These are phyloP conservation scores for Esox masquinongy DNA, from an alignment of 2,797 vertebrate species.

Conservation along the genomic window DNA sequence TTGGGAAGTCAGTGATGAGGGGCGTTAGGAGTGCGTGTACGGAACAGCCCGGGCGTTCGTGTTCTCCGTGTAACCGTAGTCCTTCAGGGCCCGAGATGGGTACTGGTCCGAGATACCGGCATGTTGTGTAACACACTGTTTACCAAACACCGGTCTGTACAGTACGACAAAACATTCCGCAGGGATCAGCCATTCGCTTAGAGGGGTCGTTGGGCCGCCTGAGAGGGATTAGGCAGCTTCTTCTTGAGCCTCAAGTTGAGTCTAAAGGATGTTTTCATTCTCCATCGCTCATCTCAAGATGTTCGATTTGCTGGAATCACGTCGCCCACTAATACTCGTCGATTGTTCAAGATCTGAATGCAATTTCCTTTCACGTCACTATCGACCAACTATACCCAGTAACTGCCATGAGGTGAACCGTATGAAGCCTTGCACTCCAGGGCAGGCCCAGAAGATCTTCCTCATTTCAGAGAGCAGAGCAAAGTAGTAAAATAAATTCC, in stretches of 20 bases:
- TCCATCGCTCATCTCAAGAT: too few relatives aligned
- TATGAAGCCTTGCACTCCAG: constrained; percentile 1
- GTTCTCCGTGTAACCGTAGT: constrained; percentile 19
- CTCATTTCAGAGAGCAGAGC: background rate
- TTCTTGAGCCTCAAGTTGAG: constrained; percentile 2
- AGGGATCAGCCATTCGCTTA: constrained; percentile 17
- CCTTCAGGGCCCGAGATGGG: background rate
- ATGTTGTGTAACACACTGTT: constrained; percentile 33
- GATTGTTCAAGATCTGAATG: too few relatives aligned
- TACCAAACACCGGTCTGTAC: constrained; percentile 40
- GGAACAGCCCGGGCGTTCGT: constrained; percentile 21
- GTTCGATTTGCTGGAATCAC: too few relatives aligned
- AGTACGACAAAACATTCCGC: constrained; percentile 18
- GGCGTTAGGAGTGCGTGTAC: constrained; percentile 29
- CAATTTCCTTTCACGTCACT: too few relatives aligned
- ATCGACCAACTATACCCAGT: too few relatives aligned
- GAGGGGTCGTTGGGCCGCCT: background rate
- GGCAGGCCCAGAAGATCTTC: constrained; percentile 26
- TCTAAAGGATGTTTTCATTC: background rate
- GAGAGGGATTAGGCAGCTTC: background rate
- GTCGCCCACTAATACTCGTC: too few relatives aligned
- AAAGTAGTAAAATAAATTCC: background rate
- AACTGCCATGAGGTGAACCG: constrained; percentile 9
- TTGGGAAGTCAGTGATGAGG: constrained; percentile 23
- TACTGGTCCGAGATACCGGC: background rate